phyloP scores from a whole-genome alignment of 2,113 vertebrate genomes.

The Stigmatopora nigra region DNA sequence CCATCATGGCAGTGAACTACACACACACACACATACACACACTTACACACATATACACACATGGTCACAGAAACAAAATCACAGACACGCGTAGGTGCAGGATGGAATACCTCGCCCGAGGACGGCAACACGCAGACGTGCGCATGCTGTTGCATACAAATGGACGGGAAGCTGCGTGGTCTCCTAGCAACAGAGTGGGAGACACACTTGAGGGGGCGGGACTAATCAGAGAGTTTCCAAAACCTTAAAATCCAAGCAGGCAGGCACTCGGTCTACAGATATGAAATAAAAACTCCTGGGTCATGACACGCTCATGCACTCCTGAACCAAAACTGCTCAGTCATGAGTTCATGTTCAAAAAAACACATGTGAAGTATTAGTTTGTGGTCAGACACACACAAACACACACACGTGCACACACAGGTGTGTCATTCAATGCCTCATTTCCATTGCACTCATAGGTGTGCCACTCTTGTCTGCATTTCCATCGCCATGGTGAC shows the following conservation, averaged over 20 bases:
- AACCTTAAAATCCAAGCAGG: background rate
- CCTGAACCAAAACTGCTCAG: too few species aligned
- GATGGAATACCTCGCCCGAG: constrained; percentile 1
- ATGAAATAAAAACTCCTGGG: too few species aligned
- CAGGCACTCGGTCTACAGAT: background rate
- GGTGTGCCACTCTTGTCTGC: background rate
- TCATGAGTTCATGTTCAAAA: too few species aligned
- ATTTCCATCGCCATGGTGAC: constrained; percentile 8
- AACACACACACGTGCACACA: background rate
- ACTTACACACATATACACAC: background rate
- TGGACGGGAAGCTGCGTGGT: constrained; percentile 5
- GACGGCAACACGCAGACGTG: constrained; percentile 6
- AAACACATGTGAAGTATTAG: background rate
- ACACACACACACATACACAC: constrained; percentile 1
- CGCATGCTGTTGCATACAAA: constrained; percentile 19
- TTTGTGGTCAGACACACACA: background rate
- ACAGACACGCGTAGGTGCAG: background rate
- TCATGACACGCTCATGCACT: too few species aligned
- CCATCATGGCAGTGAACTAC: constrained; percentile 36
- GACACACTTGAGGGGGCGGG: constrained; percentile 11
- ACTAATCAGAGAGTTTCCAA: background rate
- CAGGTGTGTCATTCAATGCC: background rate
- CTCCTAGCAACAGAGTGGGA: constrained; percentile 34
- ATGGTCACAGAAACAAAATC: background rate
- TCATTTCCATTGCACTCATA: background rate